Percentiles rank a stretch among this genome's conserved stretches.
Conservation (phyloP, 2,888 invertebrate genomes). For the Caenorhabditis drosophilae region DNA sequence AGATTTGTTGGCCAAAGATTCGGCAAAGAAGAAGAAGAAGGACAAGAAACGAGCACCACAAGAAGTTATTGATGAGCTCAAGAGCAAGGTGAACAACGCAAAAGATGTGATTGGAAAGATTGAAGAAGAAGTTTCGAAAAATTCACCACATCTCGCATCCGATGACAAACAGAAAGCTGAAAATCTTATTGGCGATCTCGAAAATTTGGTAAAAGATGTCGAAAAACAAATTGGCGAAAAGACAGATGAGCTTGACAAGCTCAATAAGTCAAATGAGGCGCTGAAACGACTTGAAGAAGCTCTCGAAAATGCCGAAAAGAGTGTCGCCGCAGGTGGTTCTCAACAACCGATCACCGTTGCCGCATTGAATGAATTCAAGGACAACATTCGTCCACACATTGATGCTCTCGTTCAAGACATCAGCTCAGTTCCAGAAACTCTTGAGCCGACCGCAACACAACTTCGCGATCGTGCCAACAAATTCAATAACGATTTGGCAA, state of each 20-base stretch:
- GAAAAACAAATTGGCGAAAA: constrained; percentile 27
- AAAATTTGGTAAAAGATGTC: constrained; percentile 25
- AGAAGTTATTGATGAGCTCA: constrained; percentile 30
- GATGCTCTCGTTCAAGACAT: constrained; percentile 22
- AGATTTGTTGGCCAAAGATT: constrained; percentile 26
- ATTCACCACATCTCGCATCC: constrained; percentile 30
- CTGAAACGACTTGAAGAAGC: constrained; percentile 36
- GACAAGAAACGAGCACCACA: constrained; percentile 34
- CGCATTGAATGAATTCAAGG: constrained; percentile 32
- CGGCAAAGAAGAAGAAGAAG: constrained; percentile 37
- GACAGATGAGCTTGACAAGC: constrained; percentile 28
- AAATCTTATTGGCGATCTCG: constrained; percentile 19
- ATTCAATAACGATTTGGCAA: constrained; percentile 25
- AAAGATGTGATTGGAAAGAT: constrained; percentile 37
- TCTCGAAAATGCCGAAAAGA: constrained; percentile 31
- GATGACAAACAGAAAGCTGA: constrained; percentile 37
- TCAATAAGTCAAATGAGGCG: constrained; percentile 29
- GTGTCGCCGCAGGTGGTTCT: constrained; percentile 5
- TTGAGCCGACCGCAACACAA: constrained; percentile 11
- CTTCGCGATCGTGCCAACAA: constrained; percentile 22
- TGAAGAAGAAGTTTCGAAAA: constrained; percentile 40
- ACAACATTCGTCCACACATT: constrained; percentile 21
- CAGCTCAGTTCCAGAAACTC: constrained; percentile 14
- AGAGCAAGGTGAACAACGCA: constrained; percentile 25
- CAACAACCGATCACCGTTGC: constrained; percentile 16